A percentile compares a stretch with the other conserved stretches of the same genome.
Conservation (phyloP, 2,888 invertebrate species). For the Ischnus inquisitorius region DNA sequence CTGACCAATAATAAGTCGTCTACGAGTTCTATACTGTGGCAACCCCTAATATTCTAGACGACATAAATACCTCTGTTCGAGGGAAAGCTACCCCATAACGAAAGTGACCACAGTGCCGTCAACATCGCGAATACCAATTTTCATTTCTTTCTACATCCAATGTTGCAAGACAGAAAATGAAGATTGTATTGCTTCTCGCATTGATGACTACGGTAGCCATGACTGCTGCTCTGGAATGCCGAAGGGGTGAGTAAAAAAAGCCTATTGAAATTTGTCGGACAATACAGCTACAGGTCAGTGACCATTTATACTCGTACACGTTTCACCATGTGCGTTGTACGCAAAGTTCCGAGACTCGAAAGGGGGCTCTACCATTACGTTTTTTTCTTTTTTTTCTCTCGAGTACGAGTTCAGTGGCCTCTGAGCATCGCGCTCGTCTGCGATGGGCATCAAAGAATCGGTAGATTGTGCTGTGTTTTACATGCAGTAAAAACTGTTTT, state of each 20-base stretch:
- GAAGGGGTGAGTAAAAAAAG: conserved; percentile 11
- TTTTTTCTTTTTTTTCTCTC: conserved; percentile 1
- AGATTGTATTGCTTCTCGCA: conserved; percentile 20
- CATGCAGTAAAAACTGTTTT: background rate
- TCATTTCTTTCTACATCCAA: background rate
- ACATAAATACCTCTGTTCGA: conserved; percentile 5
- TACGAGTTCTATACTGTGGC: background rate
- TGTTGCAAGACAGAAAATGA: conserved; percentile 17
- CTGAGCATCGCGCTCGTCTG: conserved; percentile 1
- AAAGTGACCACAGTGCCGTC: background rate
- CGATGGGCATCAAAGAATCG: background rate
- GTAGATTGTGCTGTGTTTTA: background rate
- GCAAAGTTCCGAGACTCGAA: conserved; percentile 10
- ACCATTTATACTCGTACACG: background rate
- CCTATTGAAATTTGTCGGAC: conserved; percentile 5
- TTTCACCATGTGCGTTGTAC: conserved; percentile 2
- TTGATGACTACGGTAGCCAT: conserved; percentile 13
- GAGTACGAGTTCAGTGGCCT: conserved; percentile 13
- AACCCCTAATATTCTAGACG: conserved; percentile 1
- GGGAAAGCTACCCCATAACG: conserved; percentile 1
- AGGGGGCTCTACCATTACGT: background rate
- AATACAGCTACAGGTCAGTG: conserved; percentile 14
- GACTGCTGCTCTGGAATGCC: background rate
- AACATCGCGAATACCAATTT: conserved; percentile 24
- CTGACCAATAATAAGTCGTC: conserved; percentile 9